Evolutionary conservation across 2,888 invertebrate genomes (phyloP), one percentile per base, ranked within the genome.

Genomic region (Chouioia cunea): DNA sequence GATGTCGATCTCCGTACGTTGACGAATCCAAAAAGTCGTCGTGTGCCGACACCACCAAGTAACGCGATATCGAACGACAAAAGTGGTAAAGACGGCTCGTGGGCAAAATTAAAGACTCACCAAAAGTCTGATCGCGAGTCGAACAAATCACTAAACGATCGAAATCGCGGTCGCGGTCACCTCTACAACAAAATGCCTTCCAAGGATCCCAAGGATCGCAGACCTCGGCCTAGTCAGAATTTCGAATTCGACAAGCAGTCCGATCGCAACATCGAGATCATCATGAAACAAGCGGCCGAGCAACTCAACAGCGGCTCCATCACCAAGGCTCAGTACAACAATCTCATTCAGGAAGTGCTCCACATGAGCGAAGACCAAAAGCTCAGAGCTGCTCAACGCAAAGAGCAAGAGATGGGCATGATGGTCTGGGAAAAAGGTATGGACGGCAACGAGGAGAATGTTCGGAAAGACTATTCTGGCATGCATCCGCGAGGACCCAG

Each of bases 1-100:
- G 97, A 97, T 83, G 94, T 95, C 0, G 97, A 97, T 85, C 89
- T 96, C 57, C 89, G 97, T 47, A 91, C 91, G 74, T 16, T 85
- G 23, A 83, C 83, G 3, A 68, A 71, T 36, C 65, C 71, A 0
- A 70, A 67, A 48, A 67, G 65, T 1, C 67, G 70, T 0, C 74
- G 65, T 2, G 48, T 83, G 63, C 81, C 83, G 3, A 87, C 86
- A 27, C 82, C 91, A 73, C 87, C 89, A 12, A 36, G 36, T 90
- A 90, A 4, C 91, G 92, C 0, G 91, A 91, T 1, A 77, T 90
- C 89, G 10, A 87, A 82, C 4, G 87, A 84, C 22, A 48, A 70
- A 14, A 82, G 83, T 52, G 81, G 81, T 3, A 85, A 85, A 70
- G 83, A 83, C 48, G 77, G 56, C 8, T 48, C 70, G n/a, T 71